These are phyloP conservation scores for Petrolisthes cinctipes DNA, from an alignment of 2,888 invertebrate species.

Conservation along the genomic window DNA sequence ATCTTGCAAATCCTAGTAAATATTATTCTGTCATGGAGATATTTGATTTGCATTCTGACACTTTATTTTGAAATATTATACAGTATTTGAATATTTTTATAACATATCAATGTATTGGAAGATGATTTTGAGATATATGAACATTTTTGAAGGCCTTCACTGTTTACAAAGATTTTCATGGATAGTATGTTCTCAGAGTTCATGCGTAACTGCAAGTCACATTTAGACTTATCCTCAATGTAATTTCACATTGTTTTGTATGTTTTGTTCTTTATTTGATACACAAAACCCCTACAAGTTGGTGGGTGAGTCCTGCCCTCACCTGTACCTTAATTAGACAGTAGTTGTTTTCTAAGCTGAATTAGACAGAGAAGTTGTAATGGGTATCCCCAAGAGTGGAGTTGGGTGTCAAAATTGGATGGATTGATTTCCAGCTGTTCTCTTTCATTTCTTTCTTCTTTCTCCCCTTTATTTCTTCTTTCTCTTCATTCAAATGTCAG, in stretches of 20 bases:
- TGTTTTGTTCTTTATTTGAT: too few relatives aligned
- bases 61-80: not conserved
- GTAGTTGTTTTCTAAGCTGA: too few relatives aligned
- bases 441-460: not conserved
- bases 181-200: not conserved
- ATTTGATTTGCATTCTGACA: not conserved
- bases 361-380: too few relatives aligned
- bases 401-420: too few relatives aligned
- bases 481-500: constrained; percentile 5
- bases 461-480: not conserved
- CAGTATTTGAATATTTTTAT: not conserved
- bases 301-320: too few relatives aligned
- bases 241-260: not conserved
- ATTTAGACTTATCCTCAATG: too few relatives aligned
- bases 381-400: too few relatives aligned
- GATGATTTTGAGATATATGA: too few relatives aligned
- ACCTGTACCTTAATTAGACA: too few relatives aligned
- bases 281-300: too few relatives aligned
- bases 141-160: too few relatives aligned
- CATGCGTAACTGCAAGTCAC: not conserved
- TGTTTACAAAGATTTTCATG: not conserved
- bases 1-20: not conserved
- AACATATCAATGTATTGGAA: too few relatives aligned
- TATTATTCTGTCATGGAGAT: not conserved
- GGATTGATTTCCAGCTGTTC: not conserved